phyloP scores from a whole-genome alignment of 1,140 invertebrate species.

The Acromyrmex charruanus region DNA sequence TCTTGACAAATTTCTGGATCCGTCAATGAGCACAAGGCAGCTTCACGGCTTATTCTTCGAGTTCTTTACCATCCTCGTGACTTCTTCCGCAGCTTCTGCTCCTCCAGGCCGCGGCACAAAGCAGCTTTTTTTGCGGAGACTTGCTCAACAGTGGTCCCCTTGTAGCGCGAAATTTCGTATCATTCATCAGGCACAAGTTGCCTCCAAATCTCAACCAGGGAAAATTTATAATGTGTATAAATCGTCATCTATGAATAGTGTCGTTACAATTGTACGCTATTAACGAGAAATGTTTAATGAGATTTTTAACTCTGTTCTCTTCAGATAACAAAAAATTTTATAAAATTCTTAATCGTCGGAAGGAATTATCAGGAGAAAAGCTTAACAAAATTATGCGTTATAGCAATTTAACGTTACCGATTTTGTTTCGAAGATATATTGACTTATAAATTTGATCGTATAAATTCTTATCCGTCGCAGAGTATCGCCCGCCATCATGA shows the following conservation, averaged over 20 bases:
- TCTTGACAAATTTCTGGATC: no score
- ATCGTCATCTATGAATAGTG: background rate
- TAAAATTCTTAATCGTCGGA: no score
- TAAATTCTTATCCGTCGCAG: background rate
- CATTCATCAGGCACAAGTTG: constrained; percentile 8
- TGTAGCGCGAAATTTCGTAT: constrained; percentile 70
- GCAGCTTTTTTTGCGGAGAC: constrained; percentile 61
- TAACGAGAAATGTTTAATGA: background rate
- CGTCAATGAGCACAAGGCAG: no score
- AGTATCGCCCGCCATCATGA: constrained; percentile 13
- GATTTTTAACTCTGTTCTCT: background rate
- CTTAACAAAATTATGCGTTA: background rate
- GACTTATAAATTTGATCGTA: background rate
- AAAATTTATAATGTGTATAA: background rate
- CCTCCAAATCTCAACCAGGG: constrained; percentile 26
- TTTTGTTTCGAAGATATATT: background rate
- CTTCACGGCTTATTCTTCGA: constrained; percentile 27
- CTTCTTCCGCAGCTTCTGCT: constrained; percentile 67
- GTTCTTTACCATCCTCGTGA: constrained; percentile 42
- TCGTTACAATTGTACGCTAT: background rate
- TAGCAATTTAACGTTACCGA: background rate
- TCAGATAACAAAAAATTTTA: background rate
- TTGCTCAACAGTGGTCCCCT: constrained; percentile 67
- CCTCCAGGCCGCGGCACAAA: constrained; percentile 51
- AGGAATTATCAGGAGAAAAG: background rate